phyloP scores from a whole-genome alignment of 1,140 invertebrate species.

The Brachionus calyciflorus region DNA sequence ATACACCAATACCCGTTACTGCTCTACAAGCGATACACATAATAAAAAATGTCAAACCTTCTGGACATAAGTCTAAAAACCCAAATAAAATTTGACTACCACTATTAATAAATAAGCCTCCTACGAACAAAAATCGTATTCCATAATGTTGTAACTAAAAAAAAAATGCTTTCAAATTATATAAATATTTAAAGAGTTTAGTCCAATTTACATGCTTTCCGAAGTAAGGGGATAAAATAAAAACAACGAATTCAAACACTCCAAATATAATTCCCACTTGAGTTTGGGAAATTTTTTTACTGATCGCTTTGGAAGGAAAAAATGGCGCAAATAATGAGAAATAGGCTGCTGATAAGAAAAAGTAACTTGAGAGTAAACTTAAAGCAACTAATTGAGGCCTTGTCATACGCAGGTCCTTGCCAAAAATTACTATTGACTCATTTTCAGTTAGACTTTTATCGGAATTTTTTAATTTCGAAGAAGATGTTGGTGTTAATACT shows the following conservation, averaged over 20 bases:
- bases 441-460: neutral
- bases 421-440: neutral
- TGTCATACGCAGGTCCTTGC: neutral
- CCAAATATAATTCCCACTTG: constrained; percentile 42
- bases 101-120: constrained; percentile 12
- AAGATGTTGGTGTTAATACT: too few relatives aligned
- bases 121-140: constrained; percentile 21
- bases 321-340: constrained; percentile 36
- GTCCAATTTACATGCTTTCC: constrained; percentile 21
- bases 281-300: constrained; percentile 13
- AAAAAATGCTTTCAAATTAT: neutral
- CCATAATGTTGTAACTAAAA: constrained; percentile 13
- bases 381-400: constrained; percentile 14
- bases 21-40: constrained; percentile 41
- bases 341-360: constrained; percentile 20
- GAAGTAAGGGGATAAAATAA: constrained; percentile 30
- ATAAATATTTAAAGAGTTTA: neutral
- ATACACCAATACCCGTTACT: constrained; percentile 21
- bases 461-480: too few relatives aligned
- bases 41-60: constrained; percentile 14
- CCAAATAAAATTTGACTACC: constrained; percentile 31
- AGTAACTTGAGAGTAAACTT: neutral
- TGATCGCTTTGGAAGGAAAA: constrained; percentile 31
- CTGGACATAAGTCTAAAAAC: constrained; percentile 23
- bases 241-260: constrained; percentile 28